Base-by-base conservation (phyloP, 23 tunicate species). In the Halocynthia roretzi region DNA sequence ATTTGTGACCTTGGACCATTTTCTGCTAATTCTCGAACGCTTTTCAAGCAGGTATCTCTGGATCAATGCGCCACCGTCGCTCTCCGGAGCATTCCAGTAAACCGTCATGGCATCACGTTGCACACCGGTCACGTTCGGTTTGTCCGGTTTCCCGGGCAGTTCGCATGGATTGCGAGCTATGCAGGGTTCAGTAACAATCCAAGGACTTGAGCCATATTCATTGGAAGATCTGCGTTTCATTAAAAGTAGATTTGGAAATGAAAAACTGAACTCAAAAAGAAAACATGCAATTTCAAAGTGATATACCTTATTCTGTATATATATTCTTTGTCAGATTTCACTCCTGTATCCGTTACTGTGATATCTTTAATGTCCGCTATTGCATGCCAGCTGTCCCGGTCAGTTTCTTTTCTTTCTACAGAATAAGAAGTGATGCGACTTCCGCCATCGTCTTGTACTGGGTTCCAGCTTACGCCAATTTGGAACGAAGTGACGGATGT, bases 11-110 rank as follows among this genome's bases (percentile, higher is more conserved):
- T 83, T 86, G 60, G 70, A 74, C 98, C 98, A 93, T 68, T 83
- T 93, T 74, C 86, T 78, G 61, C 86, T 86, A 15, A 90, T 70
- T 50, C 93, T 81, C n/a, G 88, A 71, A n/a, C 98, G 84, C 52
- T 93, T 93, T 60, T 93, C 98, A 62, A 93, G 77, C 22, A 82
- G 58, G 75, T 81, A 80, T 44, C 54, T 18, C 7, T 55, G 23
- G 61, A 83, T 77, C 12, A 65, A 9, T 61, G 86, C 76, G 14
- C 96, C 89, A 17, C 97, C 97, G 62, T 90, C 90, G 54, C 82
- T 71, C 53, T 81, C 93, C 8, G 93, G 93, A 6, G 77, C 68
- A 12, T 87, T 70, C 93, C 93, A 87, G 78, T 53, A 74, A 7
- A 80, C 83, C 10, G 83, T 80, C 64, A 80, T 71, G 15, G 83